Conservation (phyloP, 1,140 invertebrate species). For the Drosophila mayri region DNA sequence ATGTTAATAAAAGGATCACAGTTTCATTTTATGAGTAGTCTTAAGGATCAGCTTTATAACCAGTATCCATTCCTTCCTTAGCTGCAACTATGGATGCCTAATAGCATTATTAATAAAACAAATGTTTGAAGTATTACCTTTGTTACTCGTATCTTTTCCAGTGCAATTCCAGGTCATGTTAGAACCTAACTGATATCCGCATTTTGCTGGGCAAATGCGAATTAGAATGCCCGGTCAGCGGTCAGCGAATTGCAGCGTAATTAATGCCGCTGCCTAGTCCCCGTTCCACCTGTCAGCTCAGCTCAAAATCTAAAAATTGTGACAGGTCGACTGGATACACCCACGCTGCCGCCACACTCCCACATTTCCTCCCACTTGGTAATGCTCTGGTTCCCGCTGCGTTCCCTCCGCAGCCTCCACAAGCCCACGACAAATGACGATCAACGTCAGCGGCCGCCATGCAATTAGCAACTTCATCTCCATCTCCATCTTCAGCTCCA, state of each 20-base stretch:
- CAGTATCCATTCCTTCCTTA: too few species aligned
- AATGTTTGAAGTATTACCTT: too few species aligned
- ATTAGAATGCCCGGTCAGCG: conserved; percentile 58
- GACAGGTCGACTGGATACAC: conserved; percentile 50
- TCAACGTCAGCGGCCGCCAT: conserved; percentile 35
- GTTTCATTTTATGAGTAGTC: neutral
- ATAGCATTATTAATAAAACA: too few species aligned
- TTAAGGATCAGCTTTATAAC: neutral
- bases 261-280: conserved; percentile 59
- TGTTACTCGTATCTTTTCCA: neutral
- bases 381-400: conserved; percentile 7
- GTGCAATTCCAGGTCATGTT: conserved; percentile 18
- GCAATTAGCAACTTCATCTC: conserved; percentile 67
- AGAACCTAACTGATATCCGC: conserved; percentile 55
- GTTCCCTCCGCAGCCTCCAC: neutral
- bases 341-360: conserved; percentile 8
- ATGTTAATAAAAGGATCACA: neutral
- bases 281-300: conserved; percentile 59
- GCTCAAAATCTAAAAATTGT: conserved; percentile 67
- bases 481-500: neutral
- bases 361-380: conserved; percentile 34
- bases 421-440: conserved; percentile 51
- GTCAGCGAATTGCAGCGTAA: conserved; percentile 58
- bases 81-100: too few species aligned
- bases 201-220: conserved; percentile 49